Conservation (phyloP, 2,113 vertebrate species). For the Silurus meridionalis region DNA sequence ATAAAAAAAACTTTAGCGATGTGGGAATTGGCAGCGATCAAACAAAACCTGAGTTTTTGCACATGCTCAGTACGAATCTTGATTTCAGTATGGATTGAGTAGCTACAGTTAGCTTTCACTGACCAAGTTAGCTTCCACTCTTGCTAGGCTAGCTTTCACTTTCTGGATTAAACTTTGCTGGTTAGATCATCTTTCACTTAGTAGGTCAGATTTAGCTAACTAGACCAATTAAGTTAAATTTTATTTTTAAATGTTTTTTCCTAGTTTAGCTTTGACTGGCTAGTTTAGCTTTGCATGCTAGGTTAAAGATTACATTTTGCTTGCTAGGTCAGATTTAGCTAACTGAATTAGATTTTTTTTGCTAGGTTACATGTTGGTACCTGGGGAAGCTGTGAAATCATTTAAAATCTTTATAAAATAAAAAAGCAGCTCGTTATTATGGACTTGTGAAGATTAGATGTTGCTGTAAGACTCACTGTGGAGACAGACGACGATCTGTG, state of each 20-base stretch:
- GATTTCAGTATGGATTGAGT: too few relatives aligned
- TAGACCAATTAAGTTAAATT: neutral
- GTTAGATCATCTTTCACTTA: neutral
- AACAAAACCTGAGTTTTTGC: too few relatives aligned
- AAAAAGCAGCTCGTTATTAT: neutral
- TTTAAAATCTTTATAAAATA: neutral
- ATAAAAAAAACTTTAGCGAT: too few relatives aligned
- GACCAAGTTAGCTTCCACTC: neutral
- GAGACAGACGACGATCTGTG: slow-evolving; percentile 50
- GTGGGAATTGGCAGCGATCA: too few relatives aligned
- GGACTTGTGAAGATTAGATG: too few relatives aligned
- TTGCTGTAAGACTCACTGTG: slow-evolving; percentile 42
- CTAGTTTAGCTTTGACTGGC: neutral
- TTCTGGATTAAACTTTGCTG: neutral
- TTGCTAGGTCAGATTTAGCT: too few relatives aligned
- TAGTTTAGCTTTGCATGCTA: neutral
- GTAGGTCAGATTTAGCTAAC: neutral
- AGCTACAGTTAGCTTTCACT: neutral
- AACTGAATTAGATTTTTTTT: neutral
- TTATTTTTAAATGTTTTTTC: neutral
- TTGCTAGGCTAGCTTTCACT: neutral
- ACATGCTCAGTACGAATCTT: too few relatives aligned
- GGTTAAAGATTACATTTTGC: too few relatives aligned
- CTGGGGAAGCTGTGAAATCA: neutral
- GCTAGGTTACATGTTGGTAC: neutral